Evolutionary conservation across 92 coral and sea anemone genomes (phyloP).

Genomic region (Bergia puertoricense): DNA sequence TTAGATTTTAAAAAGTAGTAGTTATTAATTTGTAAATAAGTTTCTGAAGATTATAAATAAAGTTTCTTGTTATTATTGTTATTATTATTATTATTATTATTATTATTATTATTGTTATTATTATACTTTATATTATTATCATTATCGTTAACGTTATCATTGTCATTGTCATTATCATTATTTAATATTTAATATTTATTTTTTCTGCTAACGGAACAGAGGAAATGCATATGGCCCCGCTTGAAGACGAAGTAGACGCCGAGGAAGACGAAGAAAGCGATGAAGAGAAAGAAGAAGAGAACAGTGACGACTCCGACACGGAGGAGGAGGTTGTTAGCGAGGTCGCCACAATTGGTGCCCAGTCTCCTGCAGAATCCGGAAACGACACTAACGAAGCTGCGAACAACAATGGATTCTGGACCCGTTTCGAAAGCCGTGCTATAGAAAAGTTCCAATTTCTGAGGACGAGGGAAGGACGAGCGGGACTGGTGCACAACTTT

Average conservation of each 20-base stretch:
- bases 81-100: no score
- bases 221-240: background rate
- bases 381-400: background rate
- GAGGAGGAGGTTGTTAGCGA: background rate
- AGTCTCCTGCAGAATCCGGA: background rate
- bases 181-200: no score
- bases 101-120: no score
- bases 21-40: no score
- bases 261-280: background rate
- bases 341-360: background rate
- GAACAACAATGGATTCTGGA: slow-evolving; percentile 32
- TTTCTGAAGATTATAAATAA: no score
- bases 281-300: slow-evolving; percentile 2
- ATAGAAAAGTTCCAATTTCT: slow-evolving; percentile 55
- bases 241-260: background rate
- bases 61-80: no score
- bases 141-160: no score
- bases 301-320: slow-evolving; percentile 3
- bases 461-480: slow-evolving; percentile 77
- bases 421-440: slow-evolving; percentile 24
- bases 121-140: no score
- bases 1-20: no score
- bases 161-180: no score
- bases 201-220: background rate
- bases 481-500: slow-evolving; percentile 82